Base-by-base conservation (phyloP, 2,888 invertebrate genomes). In the Reticulitermes lucifugus region DNA sequence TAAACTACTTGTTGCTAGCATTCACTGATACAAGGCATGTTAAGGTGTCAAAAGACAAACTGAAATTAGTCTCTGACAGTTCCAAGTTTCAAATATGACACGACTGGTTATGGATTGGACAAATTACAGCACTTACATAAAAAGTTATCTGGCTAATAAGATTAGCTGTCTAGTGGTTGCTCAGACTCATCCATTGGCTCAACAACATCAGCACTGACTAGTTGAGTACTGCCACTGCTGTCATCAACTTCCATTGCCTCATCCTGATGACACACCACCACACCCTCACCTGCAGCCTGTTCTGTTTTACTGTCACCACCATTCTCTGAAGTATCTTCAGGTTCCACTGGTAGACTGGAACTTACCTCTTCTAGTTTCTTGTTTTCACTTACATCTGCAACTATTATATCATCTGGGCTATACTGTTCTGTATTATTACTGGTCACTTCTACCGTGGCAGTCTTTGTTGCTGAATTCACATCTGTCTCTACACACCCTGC, bases 211-310 rank as follows among this genome's bases (percentile, higher is more conserved):
- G 86, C 87, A 18, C 79, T 86, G 59, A 10, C 35, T 18, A 46
- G 35, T 25, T 83, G 55, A 43, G 35, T 65, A 0, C 55, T 55
- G 21, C n/a, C 85, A 79, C 85, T 86, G 35, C 70, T 84, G 29
- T 88, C 87, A 81, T 88, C 88, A 12, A 87, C 86, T 35, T 87
- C 87, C 88, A 88, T 88, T 2, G 87, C 87, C 60, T 88, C 88
- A 18, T 86, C 87, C 73, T 83, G 85, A 35, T 75, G 35, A 55
- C 87, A 86, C 88, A 87, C 88, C 89, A 65, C 65, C 10, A 14
- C 65, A 65, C 18, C 14, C 55, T 65, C 65, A 25, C 2, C 65
- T 25, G 60, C 18, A 60, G 21, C 21, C 60, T 60, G 60, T 22
- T 60, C 60, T 60, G 65, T 9, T n/a, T 25, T 65, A 14, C 55